phyloP scores from a whole-genome alignment of 2,797 vertebrate species.

The Pantherophis vulpinus region DNA sequence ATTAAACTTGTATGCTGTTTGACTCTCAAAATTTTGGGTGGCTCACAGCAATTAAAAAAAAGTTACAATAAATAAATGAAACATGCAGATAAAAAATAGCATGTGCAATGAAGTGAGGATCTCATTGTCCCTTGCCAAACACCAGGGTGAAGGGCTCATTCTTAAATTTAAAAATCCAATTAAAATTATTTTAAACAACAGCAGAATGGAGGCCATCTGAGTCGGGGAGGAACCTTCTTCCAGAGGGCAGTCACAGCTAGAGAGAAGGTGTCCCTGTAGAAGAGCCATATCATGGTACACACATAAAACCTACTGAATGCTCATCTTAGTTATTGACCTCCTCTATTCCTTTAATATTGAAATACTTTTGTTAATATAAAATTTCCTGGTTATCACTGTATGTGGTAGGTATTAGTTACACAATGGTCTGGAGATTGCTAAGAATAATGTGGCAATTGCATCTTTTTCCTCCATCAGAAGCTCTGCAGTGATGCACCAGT shows the following conservation, averaged over 20 bases:
- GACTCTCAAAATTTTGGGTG: neutral
- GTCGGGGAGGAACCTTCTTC: neutral
- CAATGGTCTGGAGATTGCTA: neutral
- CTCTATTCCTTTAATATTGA: neutral
- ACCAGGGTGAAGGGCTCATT: neutral
- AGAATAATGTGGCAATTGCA: neutral
- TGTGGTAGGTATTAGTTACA: neutral
- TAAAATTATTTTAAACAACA: neutral
- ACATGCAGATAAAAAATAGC: neutral
- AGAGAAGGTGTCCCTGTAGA: neutral
- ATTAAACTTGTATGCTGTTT: neutral
- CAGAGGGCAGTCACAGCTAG: neutral
- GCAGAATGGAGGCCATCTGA: neutral
- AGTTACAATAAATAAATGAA: neutral
- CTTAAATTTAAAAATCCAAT: neutral
- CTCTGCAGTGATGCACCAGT: conserved; percentile 83
- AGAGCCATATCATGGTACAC: neutral
- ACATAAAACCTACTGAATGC: neutral
- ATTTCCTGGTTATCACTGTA: neutral
- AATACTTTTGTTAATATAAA: neutral
- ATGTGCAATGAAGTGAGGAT: neutral
- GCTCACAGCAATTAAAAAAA: neutral
- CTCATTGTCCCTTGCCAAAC: neutral
- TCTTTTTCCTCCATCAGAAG: conserved; percentile 73
- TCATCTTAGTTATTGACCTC: neutral